Evolutionary conservation across 2,797 vertebrate species (phyloP).

Genomic region (Chloroceryle amazona): DNA sequence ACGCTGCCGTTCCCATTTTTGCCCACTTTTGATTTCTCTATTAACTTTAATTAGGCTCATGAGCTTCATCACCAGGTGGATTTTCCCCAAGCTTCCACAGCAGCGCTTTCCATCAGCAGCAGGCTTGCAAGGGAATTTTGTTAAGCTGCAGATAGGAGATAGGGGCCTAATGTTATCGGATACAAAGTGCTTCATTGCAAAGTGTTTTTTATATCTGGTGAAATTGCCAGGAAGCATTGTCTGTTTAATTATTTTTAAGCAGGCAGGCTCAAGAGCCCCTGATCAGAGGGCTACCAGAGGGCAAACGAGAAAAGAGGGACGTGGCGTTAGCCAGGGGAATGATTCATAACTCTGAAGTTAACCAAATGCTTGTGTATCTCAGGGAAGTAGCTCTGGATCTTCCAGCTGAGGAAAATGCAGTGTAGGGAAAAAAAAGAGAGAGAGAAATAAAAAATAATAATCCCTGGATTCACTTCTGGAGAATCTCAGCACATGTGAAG

Average conservation of each 20-base stretch:
- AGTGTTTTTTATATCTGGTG: neutral
- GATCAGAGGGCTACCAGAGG: neutral
- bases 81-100: conserved; percentile 76
- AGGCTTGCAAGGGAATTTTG: conserved; percentile 72
- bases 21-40: conserved; percentile 74
- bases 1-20: neutral
- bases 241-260: conserved; percentile 42
- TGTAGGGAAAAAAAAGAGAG: neutral
- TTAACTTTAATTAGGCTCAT: conserved; percentile 79
- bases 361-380: neutral
- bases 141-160: conserved; percentile 53
- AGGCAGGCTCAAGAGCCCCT: neutral
- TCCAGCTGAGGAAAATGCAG: neutral
- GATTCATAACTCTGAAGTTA: conserved; percentile 11
- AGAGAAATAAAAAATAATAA: too few relatives aligned
- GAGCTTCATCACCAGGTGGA: conserved; percentile 79
- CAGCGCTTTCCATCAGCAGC: conserved; percentile 36
- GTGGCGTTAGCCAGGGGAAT: neutral
- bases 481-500: neutral
- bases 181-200: neutral
- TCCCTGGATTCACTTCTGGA: neutral
- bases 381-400: neutral
- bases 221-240: conserved; percentile 2
- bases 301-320: neutral
- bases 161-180: neutral